Conservation (phyloP, 2,797 vertebrate species). For the Potorous gilbertii region DNA sequence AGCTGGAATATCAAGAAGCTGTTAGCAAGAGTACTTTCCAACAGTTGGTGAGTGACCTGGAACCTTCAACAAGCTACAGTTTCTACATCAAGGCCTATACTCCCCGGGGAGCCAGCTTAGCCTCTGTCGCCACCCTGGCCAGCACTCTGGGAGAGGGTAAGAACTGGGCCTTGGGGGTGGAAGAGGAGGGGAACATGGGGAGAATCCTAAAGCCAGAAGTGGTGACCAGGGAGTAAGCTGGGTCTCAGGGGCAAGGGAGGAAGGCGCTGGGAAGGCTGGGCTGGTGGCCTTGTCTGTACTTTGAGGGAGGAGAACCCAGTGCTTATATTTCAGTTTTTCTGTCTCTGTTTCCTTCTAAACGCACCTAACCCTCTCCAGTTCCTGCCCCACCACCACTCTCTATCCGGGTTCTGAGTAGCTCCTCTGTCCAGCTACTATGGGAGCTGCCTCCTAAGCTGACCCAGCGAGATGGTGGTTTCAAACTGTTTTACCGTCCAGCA, state of each 20-base stretch:
- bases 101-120: conserved; percentile 95
- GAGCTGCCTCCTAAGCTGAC: conserved; percentile 94
- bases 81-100: conserved; percentile 99
- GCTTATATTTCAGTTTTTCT: not conserved
- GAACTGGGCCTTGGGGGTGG: conserved; percentile 38
- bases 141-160: conserved; percentile 97
- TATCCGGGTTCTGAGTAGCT: conserved; percentile 93
- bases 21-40: conserved; percentile 97
- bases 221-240: not conserved
- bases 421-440: conserved; percentile 91
- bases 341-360: conserved; percentile 12
- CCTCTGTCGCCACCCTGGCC: conserved; percentile 89
- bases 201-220: not conserved
- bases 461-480: conserved; percentile 95
- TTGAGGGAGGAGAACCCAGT: not conserved
- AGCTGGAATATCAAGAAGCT: conserved; percentile 98
- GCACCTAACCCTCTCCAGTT: conserved; percentile 84
- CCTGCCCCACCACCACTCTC: conserved; percentile 93
- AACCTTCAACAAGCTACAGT: conserved; percentile 96
- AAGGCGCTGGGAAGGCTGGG: not conserved
- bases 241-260: not conserved
- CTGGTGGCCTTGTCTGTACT: not conserved
- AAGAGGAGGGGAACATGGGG: not conserved
- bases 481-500: conserved; percentile 93
- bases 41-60: conserved; percentile 94